Base-by-base conservation (phyloP, 1,140 invertebrate genomes). In the Drosophila tropicalis region DNA sequence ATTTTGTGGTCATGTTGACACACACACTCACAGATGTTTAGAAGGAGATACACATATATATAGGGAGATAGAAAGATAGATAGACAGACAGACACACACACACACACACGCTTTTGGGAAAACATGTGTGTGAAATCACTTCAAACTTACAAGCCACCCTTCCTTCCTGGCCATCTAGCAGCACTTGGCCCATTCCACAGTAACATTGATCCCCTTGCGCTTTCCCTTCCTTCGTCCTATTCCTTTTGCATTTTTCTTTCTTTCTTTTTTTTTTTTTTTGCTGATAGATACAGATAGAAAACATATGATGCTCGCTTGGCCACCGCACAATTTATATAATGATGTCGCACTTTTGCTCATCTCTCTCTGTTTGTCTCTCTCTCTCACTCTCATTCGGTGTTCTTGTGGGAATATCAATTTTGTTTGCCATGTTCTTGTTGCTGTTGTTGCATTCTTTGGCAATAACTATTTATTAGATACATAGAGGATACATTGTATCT, bases 381-480 rank as follows among this genome's bases (percentile, higher is more conserved):
- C 2, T n/a, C n/a, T 61, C 7, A n/a, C n/a, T 51, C 3, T 63
- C n/a, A 12, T 39, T 2, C 3, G 55, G 34, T 39, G 12, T 39
- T 4, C 73, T 62, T 75, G 36, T 67, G 80, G 84, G 84, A 89
- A 89, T 89, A 89, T 89, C 84, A 89, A 89, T 89, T 84, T 89
- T 89, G 79, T 78, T 62, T 51, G 63, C 54, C 15, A 17, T 51
- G 44, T 47, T 47, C 15, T 44, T 63, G 19, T 36, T 54, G 32
- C 9, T 62, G 34, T 62, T 81, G 56, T 36, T 79, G 76, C 82
- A 78, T 73, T 25, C 22, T 25, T 25, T 89, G 84, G 74, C 84
- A 80, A 89, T 89, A 89, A 89, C 84, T 89, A 89, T 89, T 89
- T 89, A 89, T 89, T 89, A 89, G 84, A 84, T 89, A 86, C 84